phyloP scores from a whole-genome alignment of 1,140 invertebrate genomes.

The Alviniconcha marisindica region DNA sequence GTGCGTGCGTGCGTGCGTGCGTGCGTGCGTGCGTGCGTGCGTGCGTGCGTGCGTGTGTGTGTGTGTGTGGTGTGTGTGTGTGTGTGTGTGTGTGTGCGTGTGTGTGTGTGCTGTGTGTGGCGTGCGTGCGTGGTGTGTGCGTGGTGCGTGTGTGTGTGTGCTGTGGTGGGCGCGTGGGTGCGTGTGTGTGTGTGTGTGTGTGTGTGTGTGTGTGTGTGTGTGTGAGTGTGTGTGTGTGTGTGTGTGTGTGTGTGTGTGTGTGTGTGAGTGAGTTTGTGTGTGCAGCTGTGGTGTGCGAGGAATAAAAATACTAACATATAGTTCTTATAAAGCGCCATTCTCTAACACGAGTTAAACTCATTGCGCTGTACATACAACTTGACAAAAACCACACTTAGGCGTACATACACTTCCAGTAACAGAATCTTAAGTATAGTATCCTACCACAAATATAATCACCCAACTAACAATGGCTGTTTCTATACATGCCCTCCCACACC shows the following conservation, averaged over 20 bases:
- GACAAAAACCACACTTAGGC: no score
- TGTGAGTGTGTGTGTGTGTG: not conserved
- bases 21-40: not conserved
- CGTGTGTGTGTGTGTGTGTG: constrained; percentile 10
- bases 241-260: not conserved
- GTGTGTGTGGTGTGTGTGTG: not conserved
- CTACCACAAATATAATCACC: no score
- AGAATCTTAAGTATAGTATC: no score
- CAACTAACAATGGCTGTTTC: no score
- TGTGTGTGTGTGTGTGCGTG: not conserved
- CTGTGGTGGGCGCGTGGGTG: not conserved
- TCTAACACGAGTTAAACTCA: no score
- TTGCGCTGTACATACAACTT: no score
- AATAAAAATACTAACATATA: not conserved
- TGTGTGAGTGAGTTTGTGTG: not conserved
- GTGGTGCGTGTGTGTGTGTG: not conserved
- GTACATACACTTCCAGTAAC: no score
- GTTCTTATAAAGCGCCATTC: no score
- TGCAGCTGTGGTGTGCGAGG: not conserved
- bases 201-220: constrained; percentile 6
- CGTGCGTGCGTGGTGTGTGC: not conserved
- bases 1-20: not conserved
- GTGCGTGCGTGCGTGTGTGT: not conserved
- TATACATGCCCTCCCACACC: no score
- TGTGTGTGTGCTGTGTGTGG: no score